Evolutionary conservation across 2,113 vertebrate species (phyloP).

Genomic region (Dipodomys ordii): DNA sequence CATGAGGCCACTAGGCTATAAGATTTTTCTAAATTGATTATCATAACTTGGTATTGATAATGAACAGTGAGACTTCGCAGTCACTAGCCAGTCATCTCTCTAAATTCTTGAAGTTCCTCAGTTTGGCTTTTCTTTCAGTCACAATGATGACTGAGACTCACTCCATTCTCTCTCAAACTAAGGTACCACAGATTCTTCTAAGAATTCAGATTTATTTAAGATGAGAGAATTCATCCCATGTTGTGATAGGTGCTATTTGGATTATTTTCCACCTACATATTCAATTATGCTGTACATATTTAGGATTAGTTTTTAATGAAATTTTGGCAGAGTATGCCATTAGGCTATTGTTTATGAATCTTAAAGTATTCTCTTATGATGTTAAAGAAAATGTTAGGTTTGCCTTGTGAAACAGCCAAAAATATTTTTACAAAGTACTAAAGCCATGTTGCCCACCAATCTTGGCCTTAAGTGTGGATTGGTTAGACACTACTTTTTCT

Average conservation of each 20-base stretch:
- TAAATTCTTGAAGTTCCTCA: not conserved
- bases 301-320: constrained; percentile 39
- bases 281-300: not conserved
- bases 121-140: not conserved
- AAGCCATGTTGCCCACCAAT: not conserved
- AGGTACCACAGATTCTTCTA: not conserved
- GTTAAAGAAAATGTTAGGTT: not conserved
- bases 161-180: not conserved
- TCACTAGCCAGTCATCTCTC: not conserved
- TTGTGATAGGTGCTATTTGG: not conserved
- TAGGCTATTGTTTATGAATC: not conserved
- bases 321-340: not conserved
- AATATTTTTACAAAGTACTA: constrained; percentile 32
- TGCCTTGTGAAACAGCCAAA: not conserved
- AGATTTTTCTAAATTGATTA: not conserved
- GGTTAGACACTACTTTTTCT: not conserved
- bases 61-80: too few species aligned
- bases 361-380: not conserved
- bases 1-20: not conserved
- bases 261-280: not conserved
- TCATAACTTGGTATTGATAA: not conserved
- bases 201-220: not conserved
- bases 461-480: not conserved
- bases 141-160: not conserved
- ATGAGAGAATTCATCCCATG: not conserved